Base-by-base conservation (phyloP, 2,797 vertebrate species). In the Phyllotis vaccarum region DNA sequence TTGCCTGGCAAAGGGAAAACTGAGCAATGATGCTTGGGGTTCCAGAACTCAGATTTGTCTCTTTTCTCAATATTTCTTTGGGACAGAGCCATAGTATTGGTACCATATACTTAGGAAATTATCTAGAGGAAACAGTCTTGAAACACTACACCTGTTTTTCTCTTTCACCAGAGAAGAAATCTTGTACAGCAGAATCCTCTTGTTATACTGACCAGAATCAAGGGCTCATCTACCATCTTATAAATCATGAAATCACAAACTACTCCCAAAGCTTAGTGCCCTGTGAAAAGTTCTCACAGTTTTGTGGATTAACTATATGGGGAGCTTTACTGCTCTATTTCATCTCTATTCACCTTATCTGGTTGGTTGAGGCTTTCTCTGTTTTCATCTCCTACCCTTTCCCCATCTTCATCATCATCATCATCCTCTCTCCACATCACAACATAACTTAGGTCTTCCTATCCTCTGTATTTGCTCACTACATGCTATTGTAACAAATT, bases 21-120 rank as follows among this genome's bases (percentile, higher is more conserved):
- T n/a, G 7, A 13, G 22, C n/a, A 14, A n/a, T 49, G 29, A 13
- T 27, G 2, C 16, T 34, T 5, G 0, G 27, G 17, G 3, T 60
- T 3, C 13, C 21, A 58, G 14, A 1, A 13, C 40, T 8, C 43
- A 62, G 13, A 52, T 68, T 66, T 85, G n/a, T n/a, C n/a, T 6
- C 29, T 46, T 24, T 40, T 31, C 68, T 70, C 9, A 22, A 16
- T 11, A 22, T 37, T 31, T 52, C n/a, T 78, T 64, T 81, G 37
- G 49, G 78, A 74, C 0, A 1, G 14, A 22, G 43, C 17, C 27
- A 24, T 5, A 5, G 3, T 31, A 29, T 29, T 68, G 16, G 46
- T n/a, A 40, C 4, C 40, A 17, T 31, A 56, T 40, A 43, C 70
- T 72, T 56, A 13, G 70, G 22, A n/a, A 62, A 54, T 60, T 12